Evolutionary conservation across 2,797 vertebrate genomes (phyloP).

Genomic region (Pangasius macronema): DNA sequence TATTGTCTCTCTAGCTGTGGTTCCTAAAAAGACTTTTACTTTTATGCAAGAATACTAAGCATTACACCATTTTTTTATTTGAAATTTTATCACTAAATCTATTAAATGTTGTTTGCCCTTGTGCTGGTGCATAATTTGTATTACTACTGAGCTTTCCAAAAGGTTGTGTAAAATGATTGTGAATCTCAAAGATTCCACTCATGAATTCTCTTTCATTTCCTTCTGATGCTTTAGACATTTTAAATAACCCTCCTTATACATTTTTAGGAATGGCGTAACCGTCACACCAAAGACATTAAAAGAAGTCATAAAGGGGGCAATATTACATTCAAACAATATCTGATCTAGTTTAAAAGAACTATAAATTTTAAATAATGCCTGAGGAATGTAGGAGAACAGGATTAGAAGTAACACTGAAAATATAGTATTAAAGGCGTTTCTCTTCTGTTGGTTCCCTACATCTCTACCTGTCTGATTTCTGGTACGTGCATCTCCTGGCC

Average conservation of each 20-base stretch:
- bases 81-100: too few species aligned
- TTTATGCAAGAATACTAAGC: too few species aligned
- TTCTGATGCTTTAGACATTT: background rate
- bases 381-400: conserved; percentile 33
- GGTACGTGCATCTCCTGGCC: too few species aligned
- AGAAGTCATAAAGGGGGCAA: background rate
- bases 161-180: background rate
- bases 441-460: conserved; percentile 46
- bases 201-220: background rate
- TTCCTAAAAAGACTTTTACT: too few species aligned
- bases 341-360: background rate
- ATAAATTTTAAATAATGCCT: background rate
- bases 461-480: too few species aligned
- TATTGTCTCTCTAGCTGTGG: too few species aligned
- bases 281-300: conserved; percentile 23
- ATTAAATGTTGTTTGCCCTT: background rate
- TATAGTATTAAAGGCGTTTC: conserved; percentile 22
- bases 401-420: conserved; percentile 14
- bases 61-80: too few species aligned
- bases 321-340: background rate
- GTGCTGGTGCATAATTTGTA: background rate
- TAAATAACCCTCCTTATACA: conserved; percentile 36
- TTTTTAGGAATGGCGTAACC: conserved; percentile 19
- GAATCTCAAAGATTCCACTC: background rate
- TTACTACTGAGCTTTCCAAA: background rate